phyloP scores from a whole-genome alignment of 2,797 vertebrate genomes.

The Phrynocephalus forsythii region DNA sequence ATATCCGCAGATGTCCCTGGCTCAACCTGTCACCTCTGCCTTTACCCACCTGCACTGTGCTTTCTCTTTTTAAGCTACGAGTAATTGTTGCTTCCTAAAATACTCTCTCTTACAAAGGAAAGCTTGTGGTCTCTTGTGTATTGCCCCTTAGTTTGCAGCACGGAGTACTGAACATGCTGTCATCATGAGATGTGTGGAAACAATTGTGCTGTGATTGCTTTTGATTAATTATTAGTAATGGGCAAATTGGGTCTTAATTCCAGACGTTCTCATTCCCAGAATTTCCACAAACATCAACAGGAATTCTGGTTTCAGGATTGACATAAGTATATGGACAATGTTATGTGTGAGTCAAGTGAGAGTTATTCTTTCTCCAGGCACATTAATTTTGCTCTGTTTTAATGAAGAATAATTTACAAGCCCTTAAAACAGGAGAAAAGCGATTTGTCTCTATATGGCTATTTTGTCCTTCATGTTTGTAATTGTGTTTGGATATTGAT shows the following conservation, averaged over 20 bases:
- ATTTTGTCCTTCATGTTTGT: constrained; percentile 37
- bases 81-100: no score
- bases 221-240: not conserved
- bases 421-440: constrained; percentile 24
- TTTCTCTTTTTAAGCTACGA: no score
- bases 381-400: not conserved
- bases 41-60: no score
- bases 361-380: not conserved
- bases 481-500: constrained; percentile 19
- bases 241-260: not conserved
- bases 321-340: not conserved
- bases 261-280: not conserved
- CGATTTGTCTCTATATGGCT: constrained; percentile 22
- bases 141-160: not conserved
- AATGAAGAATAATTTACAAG: constrained; percentile 6
- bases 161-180: not conserved
- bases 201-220: not conserved
- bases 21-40: no score
- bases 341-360: not conserved
- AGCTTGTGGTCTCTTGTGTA: not conserved
- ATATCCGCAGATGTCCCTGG: no score
- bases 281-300: not conserved
- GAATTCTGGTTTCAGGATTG: constrained; percentile 10
- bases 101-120: not conserved
- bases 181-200: not conserved